phyloP scores from a whole-genome alignment of 2,797 vertebrate species.

The Lacerta viridis region DNA sequence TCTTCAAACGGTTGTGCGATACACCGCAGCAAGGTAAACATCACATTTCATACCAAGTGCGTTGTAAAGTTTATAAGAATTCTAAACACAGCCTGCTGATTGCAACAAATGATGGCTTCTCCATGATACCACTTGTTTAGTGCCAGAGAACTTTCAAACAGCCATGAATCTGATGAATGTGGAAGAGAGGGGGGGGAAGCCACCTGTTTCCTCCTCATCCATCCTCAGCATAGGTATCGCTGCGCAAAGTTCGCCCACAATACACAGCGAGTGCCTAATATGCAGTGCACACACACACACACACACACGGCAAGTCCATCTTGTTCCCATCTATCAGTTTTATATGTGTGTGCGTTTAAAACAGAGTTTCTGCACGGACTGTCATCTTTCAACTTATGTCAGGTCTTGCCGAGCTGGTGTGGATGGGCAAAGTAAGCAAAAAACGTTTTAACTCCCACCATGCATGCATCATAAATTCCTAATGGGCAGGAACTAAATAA shows the following conservation, averaged over 20 bases:
- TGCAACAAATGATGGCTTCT: background rate
- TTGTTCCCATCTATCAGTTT: background rate
- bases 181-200: too few species aligned
- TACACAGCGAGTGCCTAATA: background rate
- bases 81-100: background rate
- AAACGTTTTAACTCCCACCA: conserved; percentile 44
- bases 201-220: background rate
- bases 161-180: conserved; percentile 4
- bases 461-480: conserved; percentile 34
- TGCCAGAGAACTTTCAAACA: background rate
- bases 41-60: background rate
- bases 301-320: background rate
- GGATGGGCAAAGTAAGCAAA: background rate
- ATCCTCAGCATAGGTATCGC: background rate
- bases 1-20: background rate
- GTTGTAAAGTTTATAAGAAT: background rate
- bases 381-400: conserved; percentile 16
- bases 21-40: background rate
- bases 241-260: background rate
- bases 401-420: background rate
- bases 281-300: background rate
- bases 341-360: background rate
- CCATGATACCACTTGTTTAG: background rate
- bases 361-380: conserved; percentile 13
- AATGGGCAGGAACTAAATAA: conserved; percentile 9